These are phyloP conservation scores for Ctenopoma kingsleyae DNA, from an alignment of 2,797 vertebrate genomes.

Conservation along the genomic window DNA sequence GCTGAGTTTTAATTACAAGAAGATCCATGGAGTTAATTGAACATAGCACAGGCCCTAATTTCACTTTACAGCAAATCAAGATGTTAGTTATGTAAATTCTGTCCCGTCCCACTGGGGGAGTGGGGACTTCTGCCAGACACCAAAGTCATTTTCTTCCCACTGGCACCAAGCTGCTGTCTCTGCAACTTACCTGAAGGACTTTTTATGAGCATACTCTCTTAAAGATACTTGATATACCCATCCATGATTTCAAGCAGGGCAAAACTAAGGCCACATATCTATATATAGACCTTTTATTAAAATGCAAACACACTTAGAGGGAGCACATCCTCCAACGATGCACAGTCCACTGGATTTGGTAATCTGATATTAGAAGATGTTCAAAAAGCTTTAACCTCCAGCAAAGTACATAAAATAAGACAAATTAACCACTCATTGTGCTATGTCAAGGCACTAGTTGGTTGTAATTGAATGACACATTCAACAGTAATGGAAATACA, in stretches of 20 bases:
- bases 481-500: not conserved
- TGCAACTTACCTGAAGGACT: slow-evolving; percentile 64
- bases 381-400: not conserved
- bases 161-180: slow-evolving; percentile 56
- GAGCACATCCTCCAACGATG: not conserved
- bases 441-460: not conserved
- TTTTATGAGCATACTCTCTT: slow-evolving; percentile 38
- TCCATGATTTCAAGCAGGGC: slow-evolving; percentile 40
- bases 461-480: too few relatives aligned
- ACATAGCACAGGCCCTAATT: slow-evolving; percentile 79
- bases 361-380: not conserved
- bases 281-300: slow-evolving; percentile 3
- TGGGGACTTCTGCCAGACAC: slow-evolving; percentile 65
- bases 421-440: not conserved
- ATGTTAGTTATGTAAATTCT: slow-evolving; percentile 84
- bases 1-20: slow-evolving; percentile 82
- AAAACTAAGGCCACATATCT: slow-evolving; percentile 24
- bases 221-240: slow-evolving; percentile 20
- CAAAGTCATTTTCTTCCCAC: slow-evolving; percentile 71
- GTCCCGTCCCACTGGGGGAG: slow-evolving; percentile 61
- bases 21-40: slow-evolving; percentile 81
- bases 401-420: not conserved
- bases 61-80: slow-evolving; percentile 84
- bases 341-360: not conserved
- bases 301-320: not conserved